Conservation (phyloP, 92 coral and sea anemone species). For the Metridium senile region DNA sequence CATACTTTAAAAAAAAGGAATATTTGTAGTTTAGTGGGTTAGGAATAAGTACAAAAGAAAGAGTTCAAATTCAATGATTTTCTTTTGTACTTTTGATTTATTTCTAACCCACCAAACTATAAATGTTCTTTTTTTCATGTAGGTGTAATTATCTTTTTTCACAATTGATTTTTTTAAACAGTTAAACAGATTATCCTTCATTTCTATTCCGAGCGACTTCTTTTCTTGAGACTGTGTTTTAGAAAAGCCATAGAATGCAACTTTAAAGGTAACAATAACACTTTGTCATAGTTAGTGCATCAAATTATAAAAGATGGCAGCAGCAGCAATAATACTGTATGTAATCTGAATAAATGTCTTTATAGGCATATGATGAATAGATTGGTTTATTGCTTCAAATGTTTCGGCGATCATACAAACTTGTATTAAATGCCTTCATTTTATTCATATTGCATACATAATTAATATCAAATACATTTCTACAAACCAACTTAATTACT, state of each 20-base stretch:
- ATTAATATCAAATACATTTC: too few species aligned
- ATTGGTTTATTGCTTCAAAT: not conserved
- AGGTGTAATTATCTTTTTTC: not conserved
- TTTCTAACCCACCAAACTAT: too few species aligned
- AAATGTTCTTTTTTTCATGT: too few species aligned
- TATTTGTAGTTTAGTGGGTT: too few species aligned
- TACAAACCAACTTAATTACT: too few species aligned
- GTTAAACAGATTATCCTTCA: constrained; percentile 53
- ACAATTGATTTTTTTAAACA: constrained; percentile 11
- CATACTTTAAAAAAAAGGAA: too few species aligned
- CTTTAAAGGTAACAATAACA: constrained; percentile 24
- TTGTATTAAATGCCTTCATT: too few species aligned
- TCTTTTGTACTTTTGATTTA: too few species aligned
- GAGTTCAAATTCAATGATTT: too few species aligned
- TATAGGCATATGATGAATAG: not conserved
- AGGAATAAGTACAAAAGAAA: too few species aligned
- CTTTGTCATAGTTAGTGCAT: not conserved
- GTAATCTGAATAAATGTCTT: not conserved
- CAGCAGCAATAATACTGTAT: too few species aligned
- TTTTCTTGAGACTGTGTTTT: constrained; percentile 51
- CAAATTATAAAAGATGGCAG: not conserved
- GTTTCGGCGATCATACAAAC: not conserved
- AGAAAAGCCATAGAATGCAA: constrained; percentile 37
- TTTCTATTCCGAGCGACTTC: constrained; percentile 45
- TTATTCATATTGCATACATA: too few species aligned